Evolutionary conservation across 2,888 invertebrate genomes (phyloP).

Genomic region (Apamea monoglypha): DNA sequence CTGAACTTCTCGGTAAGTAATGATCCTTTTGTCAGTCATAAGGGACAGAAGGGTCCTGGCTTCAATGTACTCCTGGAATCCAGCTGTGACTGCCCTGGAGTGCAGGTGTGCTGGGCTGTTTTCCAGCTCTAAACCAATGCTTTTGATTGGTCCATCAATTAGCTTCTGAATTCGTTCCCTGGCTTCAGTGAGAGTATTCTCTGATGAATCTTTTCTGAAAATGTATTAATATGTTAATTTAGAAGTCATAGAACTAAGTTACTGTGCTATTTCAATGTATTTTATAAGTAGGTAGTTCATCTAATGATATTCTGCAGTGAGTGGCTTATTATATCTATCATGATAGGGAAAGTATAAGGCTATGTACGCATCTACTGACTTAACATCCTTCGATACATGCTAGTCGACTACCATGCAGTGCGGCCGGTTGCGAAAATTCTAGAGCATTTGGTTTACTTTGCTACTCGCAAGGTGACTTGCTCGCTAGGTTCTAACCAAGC

Average conservation of each 20-base stretch:
- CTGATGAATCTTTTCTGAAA: conserved; percentile 81
- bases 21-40: conserved; percentile 90
- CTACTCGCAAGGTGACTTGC: too few relatives aligned
- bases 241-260: neutral
- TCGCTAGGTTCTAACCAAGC: too few relatives aligned
- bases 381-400: too few relatives aligned
- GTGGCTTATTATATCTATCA: neutral
- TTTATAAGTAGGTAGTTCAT: neutral
- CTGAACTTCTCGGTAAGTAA: conserved; percentile 91
- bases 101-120: conserved; percentile 92
- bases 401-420: too few relatives aligned
- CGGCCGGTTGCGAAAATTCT: too few relatives aligned
- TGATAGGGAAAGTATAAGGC: neutral
- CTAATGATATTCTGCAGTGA: neutral
- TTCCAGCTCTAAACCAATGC: conserved; percentile 94
- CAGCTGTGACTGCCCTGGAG: conserved; percentile 82
- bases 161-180: conserved; percentile 92
- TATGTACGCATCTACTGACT: too few relatives aligned
- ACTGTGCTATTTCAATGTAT: neutral
- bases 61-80: conserved; percentile 95
- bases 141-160: conserved; percentile 85
- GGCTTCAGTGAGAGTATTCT: conserved; percentile 87
- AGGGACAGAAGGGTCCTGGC: conserved; percentile 95
- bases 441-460: too few relatives aligned
- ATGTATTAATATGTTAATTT: neutral